These are phyloP conservation scores for Apotomis betuletana DNA, from an alignment of 2,888 invertebrate species.

Conservation along the genomic window DNA sequence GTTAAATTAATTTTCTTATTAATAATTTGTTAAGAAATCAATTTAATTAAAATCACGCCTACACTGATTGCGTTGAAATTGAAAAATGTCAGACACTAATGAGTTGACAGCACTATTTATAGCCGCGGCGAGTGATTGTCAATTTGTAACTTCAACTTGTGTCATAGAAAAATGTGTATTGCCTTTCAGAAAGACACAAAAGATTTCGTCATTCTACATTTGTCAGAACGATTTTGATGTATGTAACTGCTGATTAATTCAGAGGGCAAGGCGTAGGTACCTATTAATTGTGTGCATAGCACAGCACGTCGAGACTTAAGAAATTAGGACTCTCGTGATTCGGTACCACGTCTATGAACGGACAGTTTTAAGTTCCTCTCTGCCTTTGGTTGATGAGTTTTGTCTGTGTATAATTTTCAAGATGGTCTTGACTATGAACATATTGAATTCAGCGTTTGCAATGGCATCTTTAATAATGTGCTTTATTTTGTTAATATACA, in stretches of 20 bases:
- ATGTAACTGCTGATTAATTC: neutral
- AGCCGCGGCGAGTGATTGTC: neutral
- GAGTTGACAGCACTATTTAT: neutral
- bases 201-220: neutral
- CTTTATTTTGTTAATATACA: no score
- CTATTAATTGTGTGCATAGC: no score
- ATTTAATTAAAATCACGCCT: neutral
- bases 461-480: no score
- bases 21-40: neutral
- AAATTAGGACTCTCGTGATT: no score
- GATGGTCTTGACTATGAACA: no score
- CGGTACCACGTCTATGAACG: no score
- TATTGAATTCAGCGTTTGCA: no score
- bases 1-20: no score
- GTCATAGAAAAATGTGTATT: neutral
- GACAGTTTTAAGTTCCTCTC: no score
- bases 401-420: no score
- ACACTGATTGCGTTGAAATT: neutral
- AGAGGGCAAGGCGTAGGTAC: neutral
- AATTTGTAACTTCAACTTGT: neutral
- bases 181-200: neutral
- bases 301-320: no score
- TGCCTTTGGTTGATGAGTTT: no score
- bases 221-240: neutral
- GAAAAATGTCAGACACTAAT: neutral